These are phyloP conservation scores for Lasioglossum pauxillum DNA, from an alignment of 2,888 invertebrate species.

Conservation along the genomic window DNA sequence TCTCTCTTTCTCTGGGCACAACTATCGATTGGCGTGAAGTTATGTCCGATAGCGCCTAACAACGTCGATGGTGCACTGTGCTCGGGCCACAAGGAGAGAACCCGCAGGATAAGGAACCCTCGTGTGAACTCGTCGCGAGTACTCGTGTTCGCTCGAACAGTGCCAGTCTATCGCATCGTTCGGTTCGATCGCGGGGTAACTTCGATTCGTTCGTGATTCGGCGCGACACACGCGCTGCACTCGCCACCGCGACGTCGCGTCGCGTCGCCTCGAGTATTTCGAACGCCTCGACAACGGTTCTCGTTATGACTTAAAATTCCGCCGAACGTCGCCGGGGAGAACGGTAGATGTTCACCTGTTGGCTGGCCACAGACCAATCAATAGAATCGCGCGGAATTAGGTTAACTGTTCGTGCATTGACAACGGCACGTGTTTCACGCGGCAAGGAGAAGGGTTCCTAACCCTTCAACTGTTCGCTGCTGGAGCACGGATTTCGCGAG, in stretches of 20 bases:
- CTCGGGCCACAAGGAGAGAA: conserved; percentile 4
- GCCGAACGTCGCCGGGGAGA: background rate
- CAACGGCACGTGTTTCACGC: conserved; percentile 37
- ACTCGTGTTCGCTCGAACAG: background rate
- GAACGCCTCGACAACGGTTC: background rate
- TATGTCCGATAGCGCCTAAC: conserved; percentile 52
- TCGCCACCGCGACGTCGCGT: background rate
- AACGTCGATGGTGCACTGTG: conserved; percentile 26
- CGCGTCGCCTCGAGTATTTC: background rate
- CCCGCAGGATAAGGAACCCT: background rate
- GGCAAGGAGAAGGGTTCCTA: conserved; percentile 4
- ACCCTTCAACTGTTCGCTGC: background rate
- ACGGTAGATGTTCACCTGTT: background rate
- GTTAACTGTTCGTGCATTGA: conserved; percentile 5
- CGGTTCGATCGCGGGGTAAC: background rate
- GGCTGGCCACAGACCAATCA: background rate
- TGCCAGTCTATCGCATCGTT: too few species aligned
- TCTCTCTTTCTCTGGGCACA: conserved; percentile 27
- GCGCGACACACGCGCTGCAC: background rate
- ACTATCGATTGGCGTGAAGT: conserved; percentile 58
- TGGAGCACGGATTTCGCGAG: background rate
- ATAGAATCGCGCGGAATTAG: conserved; percentile 3
- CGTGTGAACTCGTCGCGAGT: background rate
- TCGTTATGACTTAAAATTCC: background rate
- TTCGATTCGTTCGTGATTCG: conserved; percentile 10